These are phyloP conservation scores for Euura saliciscinereae DNA, from an alignment of 1,140 invertebrate genomes.

Conservation along the genomic window DNA sequence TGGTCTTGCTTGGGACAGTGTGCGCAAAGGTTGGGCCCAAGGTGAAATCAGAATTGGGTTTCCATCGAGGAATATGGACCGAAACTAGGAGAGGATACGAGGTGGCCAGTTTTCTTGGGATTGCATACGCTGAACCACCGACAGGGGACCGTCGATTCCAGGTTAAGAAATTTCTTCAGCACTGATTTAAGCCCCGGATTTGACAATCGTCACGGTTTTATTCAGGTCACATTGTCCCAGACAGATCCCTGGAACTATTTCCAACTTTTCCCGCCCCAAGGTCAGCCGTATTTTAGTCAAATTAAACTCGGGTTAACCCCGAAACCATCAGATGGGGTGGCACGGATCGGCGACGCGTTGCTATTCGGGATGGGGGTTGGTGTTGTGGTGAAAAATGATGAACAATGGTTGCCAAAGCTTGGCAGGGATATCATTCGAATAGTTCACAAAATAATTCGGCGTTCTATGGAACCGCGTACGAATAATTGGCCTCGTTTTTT, in stretches of 20 bases:
- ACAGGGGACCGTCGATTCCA: constrained; percentile 42
- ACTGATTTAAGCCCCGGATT: background rate
- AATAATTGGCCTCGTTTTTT: no score
- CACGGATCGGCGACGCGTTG: background rate
- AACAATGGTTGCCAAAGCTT: no score
- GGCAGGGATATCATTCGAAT: no score
- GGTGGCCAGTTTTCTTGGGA: constrained; percentile 42
- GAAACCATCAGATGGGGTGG: background rate
- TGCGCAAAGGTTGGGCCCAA: background rate
- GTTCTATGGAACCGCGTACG: no score
- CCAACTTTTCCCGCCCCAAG: background rate
- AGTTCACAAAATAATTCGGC: no score
- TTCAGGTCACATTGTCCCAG: background rate
- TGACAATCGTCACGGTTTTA: background rate
- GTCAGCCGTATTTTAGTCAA: background rate
- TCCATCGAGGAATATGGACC: constrained; percentile 39
- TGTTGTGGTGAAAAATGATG: background rate
- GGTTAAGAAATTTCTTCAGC: constrained; percentile 27
- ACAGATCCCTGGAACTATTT: background rate
- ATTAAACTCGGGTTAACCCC: background rate
- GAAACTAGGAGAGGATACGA: constrained; percentile 21
- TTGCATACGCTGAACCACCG: constrained; percentile 51
- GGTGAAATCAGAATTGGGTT: constrained; percentile 40
- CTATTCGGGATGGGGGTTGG: background rate
- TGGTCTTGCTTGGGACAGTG: constrained; percentile 1